Evolutionary conservation across 2,888 invertebrate species (phyloP), one percentile per base, ranked within the genome.

Genomic region (Gastracanthus pulcherrimus): DNA sequence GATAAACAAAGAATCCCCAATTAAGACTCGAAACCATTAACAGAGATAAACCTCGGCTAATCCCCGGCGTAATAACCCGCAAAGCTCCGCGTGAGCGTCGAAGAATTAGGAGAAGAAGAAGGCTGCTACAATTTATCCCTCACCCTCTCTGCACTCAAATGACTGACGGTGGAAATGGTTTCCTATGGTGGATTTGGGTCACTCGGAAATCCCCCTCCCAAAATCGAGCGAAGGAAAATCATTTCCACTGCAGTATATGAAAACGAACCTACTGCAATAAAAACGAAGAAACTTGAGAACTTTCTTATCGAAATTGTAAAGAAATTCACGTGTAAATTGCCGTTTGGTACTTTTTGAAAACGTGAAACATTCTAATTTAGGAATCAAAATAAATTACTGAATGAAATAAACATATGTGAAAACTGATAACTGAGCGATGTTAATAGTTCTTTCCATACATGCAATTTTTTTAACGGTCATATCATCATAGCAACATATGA

Each of bases 51-150:
- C 9, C 51, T 9, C 6, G n/a, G 5, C 58, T 58, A 41, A 71
- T 58, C 71, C 58, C 38, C 7, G 23, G n/a, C 71, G 11, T 51
- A 38, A 58, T 71, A 69, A 71, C 58, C 58, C 71, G 38, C 41
- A 38, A 71, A 71, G 38, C 34, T 29, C 16, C 58, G 58, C 71
- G 11, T 9, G 58, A 38, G 31, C 41, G 9, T 5, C 51, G 70
- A 70, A 51, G 51, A 51, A 70, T 70, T 23, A 31, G n/a, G 38
- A 60, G 16, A 34, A n/a, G 31, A 34, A 29, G 26, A 29, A 58
- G 13, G 1, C 2, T n/a, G 19, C 7, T 36, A 31, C 66, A 23
- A 71, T 71, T 71, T 58, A 71, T 71, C 51, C 55, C 55, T 26
- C 45, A 9, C 29, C 6, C 23, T 23, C 64, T 38, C 13, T 31